Evolutionary conservation across 2,113 vertebrate species (phyloP), one percentile per base, ranked within the genome.

Genomic region (Saimiri boliviensis): DNA sequence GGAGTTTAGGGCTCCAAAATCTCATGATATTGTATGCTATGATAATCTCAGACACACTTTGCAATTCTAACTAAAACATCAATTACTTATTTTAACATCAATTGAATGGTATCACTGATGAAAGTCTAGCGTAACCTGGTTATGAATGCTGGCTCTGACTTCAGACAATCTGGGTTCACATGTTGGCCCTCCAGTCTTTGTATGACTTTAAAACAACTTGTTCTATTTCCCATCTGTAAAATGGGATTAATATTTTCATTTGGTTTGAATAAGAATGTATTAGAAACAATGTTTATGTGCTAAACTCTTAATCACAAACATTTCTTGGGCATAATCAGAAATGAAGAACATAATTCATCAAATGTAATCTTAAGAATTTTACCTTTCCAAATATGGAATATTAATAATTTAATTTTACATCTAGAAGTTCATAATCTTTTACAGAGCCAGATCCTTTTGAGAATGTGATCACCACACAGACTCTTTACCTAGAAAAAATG

Each of bases 21-120:
- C 17, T 12, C 73, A 79, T 1, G 4, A 84, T 63, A 73, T 6
- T 45, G 23, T 56, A 16, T 71, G 14, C 37, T 90, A 52, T 68
- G 13, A 63, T 27, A 35, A 81, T 45, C 27, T 95, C 71, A 49
- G 58, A 66, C 85, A 79, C 8, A 92, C 42, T 71, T 86, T 91
- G 42, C 86, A 94, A 81, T 49, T 85, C n/a, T 93, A 79, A 93
- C 58, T 86, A 45, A 96, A 97, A 86, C 60, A 86, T 86, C 73
- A 81, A 40, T 73, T 68, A 70, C 40, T 91, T 25, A 87, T 56
- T 73, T 83, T 70, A 91, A 89, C 54, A 95, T 86, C 56, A 94
- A 91, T 86, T 42, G 91, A 79, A 76, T 30, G 35, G 5, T 74
- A 47, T 80, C 42, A 47, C 4, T 83, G 37, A 96, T 42, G 30